phyloP scores from a whole-genome alignment of 1,140 invertebrate species.

The Hycleus phaleratus region DNA sequence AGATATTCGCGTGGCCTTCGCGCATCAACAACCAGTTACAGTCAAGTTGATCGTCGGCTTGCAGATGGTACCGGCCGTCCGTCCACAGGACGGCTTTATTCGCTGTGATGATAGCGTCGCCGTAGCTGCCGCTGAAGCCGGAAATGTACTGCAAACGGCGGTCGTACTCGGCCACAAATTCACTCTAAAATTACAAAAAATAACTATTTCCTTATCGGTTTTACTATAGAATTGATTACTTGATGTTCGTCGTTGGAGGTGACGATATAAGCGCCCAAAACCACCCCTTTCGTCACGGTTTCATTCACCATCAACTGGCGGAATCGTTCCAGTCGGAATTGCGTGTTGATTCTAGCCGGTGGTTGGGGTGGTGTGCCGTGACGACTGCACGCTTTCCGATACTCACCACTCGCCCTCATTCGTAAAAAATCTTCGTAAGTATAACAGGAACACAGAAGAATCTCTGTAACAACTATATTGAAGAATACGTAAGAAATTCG shows the following conservation, averaged over 20 bases:
- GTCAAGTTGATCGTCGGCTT: conserved; percentile 66
- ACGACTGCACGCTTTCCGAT: conserved; percentile 33
- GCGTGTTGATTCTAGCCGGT: conserved; percentile 31
- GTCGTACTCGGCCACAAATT: conserved; percentile 64
- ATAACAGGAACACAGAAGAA: not conserved
- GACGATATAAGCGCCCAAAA: conserved; percentile 66
- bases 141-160: conserved; percentile 72
- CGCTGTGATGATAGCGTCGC: conserved; percentile 68
- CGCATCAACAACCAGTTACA: conserved; percentile 78
- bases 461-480: not conserved
- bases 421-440: conserved; percentile 3
- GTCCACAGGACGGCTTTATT: conserved; percentile 82
- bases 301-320: conserved; percentile 59
- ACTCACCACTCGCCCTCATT: conserved; percentile 22
- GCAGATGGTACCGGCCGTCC: conserved; percentile 74
- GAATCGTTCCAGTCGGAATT: conserved; percentile 46
- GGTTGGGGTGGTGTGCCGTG: conserved; percentile 27
- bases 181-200: conserved; percentile 44
- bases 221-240: conserved; percentile 41
- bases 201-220: not conserved
- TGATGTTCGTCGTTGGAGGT: conserved; percentile 74
- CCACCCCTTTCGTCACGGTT: conserved; percentile 51
- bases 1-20: conserved; percentile 50
- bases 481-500: not conserved
- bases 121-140: conserved; percentile 79